Base-by-base conservation (phyloP, 2,113 vertebrate genomes). In the Lichenostomus cassidix region DNA sequence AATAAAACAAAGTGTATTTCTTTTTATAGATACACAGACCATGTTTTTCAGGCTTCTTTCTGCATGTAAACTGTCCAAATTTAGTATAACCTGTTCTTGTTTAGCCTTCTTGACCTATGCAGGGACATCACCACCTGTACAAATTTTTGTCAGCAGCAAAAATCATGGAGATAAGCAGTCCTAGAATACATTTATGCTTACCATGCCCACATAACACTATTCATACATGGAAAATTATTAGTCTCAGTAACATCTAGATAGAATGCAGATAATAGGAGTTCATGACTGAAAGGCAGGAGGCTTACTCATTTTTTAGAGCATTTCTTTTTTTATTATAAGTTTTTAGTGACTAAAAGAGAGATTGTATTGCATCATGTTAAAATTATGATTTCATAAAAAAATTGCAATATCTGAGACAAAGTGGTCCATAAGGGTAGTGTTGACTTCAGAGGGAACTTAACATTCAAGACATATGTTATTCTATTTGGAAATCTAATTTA, bases 391-490 rank as follows among this genome's bases (percentile, higher is more conserved):
- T 79, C 22, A 47, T 60, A 53, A 2, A 50, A 87, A 84, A 95
- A 55, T 42, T 42, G 25, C 11, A 37, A 50, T 79, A 17, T 35
- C 65, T 79, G 65, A 63, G 76, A 77, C 11, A 87, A 67, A 83
- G 27, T 55, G 12, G 39, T 74, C 69, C 81, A 55, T 81, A 74
- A 95, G 73, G 83, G 58, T 58, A 83, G 35, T 58, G 68, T 74
- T 89, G 91, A 89, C 77, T 91, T 87, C 75, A 75, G 77, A 29
- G 59, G 23, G 37, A 78, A 47, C 39, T 91, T 81, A 83, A 87
- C 56, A 81, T 91, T 92, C 78, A 74, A 81, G 55, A 64, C 88
- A 76, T 85, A 90, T 74, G 80, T 90, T 93, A 63, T 47, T 95
- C 29, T 91, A 17, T 78, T 75, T 71, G 73, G 31, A 94, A 84